Evolutionary conservation across 2,113 vertebrate genomes (phyloP).

Genomic region (Enhydra lutris): DNA sequence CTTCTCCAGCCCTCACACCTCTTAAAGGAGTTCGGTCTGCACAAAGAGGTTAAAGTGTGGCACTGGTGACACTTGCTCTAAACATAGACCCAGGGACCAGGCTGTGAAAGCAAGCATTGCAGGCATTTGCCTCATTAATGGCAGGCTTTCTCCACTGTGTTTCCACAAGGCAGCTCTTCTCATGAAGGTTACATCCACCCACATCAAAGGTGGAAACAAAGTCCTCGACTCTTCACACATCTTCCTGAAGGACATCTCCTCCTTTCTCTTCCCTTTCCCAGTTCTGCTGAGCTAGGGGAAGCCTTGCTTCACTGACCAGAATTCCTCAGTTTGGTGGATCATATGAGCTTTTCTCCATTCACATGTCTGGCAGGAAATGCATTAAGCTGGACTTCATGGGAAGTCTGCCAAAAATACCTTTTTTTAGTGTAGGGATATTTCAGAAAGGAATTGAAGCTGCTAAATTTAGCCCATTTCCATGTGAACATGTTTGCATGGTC

Average conservation of each 20-base stretch:
- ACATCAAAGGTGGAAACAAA: background rate
- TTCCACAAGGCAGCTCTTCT: background rate
- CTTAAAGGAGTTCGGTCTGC: background rate
- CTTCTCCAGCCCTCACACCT: background rate
- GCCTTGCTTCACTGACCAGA: background rate
- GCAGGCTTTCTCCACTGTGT: background rate
- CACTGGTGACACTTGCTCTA: background rate
- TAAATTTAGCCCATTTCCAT: slow-evolving; percentile 33
- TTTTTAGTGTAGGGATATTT: background rate
- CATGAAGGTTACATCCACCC: background rate
- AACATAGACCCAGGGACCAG: background rate
- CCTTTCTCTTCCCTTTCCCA: background rate
- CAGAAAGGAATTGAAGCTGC: slow-evolving; percentile 1
- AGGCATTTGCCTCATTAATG: background rate
- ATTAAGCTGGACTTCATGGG: background rate
- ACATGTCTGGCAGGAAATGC: background rate
- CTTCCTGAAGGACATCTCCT: background rate
- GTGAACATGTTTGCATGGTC: background rate
- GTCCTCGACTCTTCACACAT: background rate
- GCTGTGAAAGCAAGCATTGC: background rate
- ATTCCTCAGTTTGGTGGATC: background rate
- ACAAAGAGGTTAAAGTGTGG: background rate
- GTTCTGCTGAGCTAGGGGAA: background rate
- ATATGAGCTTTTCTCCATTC: background rate
- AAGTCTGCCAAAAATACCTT: slow-evolving; percentile 13